Evolutionary conservation across 1,140 invertebrate species (phyloP).

Genomic region (Formica exsecta): DNA sequence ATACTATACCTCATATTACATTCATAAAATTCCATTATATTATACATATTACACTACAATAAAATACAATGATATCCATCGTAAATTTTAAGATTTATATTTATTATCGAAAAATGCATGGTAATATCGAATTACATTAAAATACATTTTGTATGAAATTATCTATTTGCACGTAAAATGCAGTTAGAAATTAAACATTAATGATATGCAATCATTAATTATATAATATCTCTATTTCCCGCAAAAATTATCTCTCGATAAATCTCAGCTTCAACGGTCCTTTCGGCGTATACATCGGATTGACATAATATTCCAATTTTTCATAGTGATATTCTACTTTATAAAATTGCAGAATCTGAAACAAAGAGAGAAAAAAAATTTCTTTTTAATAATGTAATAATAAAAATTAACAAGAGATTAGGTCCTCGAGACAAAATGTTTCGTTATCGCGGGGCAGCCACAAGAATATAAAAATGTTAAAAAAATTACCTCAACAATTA

Average conservation of each 20-base stretch:
- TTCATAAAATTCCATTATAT: neutral
- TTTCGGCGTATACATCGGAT: slow-evolving; percentile 92
- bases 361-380: slow-evolving; percentile 72
- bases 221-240: neutral
- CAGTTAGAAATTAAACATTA: neutral
- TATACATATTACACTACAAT: no score
- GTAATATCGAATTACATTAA: neutral
- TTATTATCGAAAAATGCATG: neutral
- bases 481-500: slow-evolving; percentile 5
- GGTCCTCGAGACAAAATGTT: neutral
- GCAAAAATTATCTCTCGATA: slow-evolving; percentile 78
- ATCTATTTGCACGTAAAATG: neutral
- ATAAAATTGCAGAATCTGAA: slow-evolving; percentile 90
- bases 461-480: neutral
- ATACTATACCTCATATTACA: neutral
- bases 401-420: no score
- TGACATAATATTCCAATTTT: slow-evolving; percentile 89
- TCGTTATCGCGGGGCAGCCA: neutral
- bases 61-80: neutral
- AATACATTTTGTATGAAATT: neutral
- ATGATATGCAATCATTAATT: no score
- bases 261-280: slow-evolving; percentile 89
- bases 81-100: neutral
- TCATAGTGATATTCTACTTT: slow-evolving; percentile 89
- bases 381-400: no score